Evolutionary conservation across 2,797 vertebrate genomes (phyloP).

Genomic region (Emys orbicularis): DNA sequence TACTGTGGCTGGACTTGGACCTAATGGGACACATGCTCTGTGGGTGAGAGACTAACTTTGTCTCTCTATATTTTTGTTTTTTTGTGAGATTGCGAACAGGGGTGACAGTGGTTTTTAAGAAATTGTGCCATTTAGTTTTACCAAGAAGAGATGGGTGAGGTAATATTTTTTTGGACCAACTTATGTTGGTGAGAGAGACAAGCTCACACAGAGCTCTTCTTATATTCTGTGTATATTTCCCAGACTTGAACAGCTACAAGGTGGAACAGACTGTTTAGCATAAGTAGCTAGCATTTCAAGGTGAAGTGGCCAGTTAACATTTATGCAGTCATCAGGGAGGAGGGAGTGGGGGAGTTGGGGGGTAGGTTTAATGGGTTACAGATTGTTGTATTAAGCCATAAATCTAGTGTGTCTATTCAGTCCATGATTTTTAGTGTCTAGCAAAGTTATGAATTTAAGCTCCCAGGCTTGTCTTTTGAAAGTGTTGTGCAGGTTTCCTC

Average conservation of each 20-base stretch:
- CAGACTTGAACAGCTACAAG: too few species aligned
- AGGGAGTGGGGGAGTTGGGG: fast-evolving
- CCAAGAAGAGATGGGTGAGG: not conserved
- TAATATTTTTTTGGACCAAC: not conserved
- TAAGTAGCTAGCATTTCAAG: not conserved
- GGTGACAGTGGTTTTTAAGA: too few species aligned
- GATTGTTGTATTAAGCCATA: not conserved
- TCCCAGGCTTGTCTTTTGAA: not conserved
- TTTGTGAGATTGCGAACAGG: too few species aligned
- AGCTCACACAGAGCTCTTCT: not conserved
- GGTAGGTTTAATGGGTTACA: not conserved
- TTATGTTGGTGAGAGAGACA: not conserved
- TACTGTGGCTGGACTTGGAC: too few species aligned
- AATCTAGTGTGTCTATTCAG: not conserved
- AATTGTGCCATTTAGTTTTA: not conserved
- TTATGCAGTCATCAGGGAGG: not conserved
- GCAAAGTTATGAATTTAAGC: not conserved
- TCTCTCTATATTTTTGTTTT: too few species aligned
- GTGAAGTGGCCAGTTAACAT: not conserved
- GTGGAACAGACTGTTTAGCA: not conserved
- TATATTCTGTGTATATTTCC: too few species aligned
- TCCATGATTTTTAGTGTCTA: not conserved
- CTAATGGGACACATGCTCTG: too few species aligned
- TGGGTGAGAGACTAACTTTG: too few species aligned
- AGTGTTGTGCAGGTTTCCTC: not conserved